Conservation (phyloP, 1,140 invertebrate species). For the Penaeus vannamei region DNA sequence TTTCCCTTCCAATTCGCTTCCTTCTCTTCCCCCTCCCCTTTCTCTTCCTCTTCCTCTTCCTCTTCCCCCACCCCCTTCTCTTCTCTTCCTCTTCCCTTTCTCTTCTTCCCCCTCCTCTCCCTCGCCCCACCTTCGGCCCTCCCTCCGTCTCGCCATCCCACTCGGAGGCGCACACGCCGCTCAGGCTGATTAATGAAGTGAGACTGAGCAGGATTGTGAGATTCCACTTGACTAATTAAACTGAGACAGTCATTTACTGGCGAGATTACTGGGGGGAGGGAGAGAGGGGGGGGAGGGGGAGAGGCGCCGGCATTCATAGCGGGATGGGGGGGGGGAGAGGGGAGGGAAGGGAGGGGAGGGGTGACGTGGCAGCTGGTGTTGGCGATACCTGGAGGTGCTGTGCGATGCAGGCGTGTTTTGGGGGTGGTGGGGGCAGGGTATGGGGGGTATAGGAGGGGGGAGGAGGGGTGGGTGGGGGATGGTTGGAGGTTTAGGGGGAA, state of each 20-base stretch:
- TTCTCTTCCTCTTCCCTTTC: neutral
- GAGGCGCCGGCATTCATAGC: neutral
- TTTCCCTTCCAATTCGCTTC: too few relatives aligned
- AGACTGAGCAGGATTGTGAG: neutral
- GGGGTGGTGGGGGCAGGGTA: neutral
- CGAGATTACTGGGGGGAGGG: neutral
- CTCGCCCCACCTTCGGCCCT: neutral
- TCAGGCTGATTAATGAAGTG: conserved; percentile 28
- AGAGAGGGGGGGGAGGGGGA: neutral
- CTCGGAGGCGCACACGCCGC: neutral
- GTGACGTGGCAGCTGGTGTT: neutral
- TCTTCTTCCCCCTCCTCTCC: conserved; percentile 2
- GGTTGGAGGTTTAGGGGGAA: too few relatives aligned
- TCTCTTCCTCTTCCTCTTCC: neutral
- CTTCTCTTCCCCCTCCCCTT: neutral
- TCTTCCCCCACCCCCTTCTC: too few relatives aligned
- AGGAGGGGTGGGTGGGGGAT: neutral
- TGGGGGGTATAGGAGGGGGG: neutral
- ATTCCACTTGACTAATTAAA: conserved; percentile 37
- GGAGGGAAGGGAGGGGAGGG: neutral
- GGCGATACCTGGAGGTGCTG: neutral
- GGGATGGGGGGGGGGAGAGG: neutral
- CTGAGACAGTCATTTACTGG: conserved; percentile 34
- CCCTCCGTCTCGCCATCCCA: neutral
- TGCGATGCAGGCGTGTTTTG: neutral